phyloP scores from a whole-genome alignment of 2,113 vertebrate genomes.

The Euleptes europaea region DNA sequence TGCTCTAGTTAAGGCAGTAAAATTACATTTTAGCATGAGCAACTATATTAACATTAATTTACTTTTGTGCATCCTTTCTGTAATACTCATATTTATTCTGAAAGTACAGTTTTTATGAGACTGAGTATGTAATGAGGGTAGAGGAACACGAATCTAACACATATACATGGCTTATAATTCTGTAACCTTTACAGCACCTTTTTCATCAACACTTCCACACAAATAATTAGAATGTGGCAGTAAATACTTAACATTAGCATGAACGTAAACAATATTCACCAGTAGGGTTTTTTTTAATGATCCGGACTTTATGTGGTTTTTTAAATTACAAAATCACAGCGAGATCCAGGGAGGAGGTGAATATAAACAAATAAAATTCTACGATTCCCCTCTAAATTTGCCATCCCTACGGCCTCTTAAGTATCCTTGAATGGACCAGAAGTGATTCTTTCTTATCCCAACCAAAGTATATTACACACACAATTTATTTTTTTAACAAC shows the following conservation, averaged over 20 bases:
- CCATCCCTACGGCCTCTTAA: neutral
- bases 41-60: constrained; percentile 2
- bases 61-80: constrained; percentile 6
- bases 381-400: neutral
- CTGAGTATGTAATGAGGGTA: neutral
- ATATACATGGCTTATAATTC: neutral
- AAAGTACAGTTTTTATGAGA: neutral
- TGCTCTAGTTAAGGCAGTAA: neutral
- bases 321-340: neutral
- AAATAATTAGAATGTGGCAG: neutral
- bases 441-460: neutral
- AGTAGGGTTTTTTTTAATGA: neutral
- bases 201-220: neutral
- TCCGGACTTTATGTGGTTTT: neutral
- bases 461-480: neutral
- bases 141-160: neutral
- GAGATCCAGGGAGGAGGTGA: neutral
- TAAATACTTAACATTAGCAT: neutral
- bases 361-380: neutral
- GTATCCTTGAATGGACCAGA: neutral
- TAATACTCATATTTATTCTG: constrained; percentile 8
- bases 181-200: neutral
- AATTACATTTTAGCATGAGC: neutral
- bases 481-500: neutral
- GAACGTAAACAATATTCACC: neutral